Evolutionary conservation across 2,113 vertebrate species (phyloP).

Genomic region (Micronycteris hirsuta): DNA sequence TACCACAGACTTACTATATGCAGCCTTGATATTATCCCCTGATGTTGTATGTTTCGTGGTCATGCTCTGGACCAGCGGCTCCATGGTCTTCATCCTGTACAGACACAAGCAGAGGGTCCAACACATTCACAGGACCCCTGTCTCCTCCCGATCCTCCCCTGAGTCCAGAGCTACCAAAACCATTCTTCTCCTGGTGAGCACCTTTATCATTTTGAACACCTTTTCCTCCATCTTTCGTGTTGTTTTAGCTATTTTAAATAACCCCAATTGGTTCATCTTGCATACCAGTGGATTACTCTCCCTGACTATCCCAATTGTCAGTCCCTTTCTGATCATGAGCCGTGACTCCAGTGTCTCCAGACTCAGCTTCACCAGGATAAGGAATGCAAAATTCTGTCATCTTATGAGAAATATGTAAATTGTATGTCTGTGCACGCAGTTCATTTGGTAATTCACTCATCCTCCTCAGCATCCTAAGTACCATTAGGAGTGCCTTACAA

Average conservation of each 20-base stretch:
- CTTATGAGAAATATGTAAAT: background rate
- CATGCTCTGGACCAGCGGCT: too few species aligned
- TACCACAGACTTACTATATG: too few species aligned
- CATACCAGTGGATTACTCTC: background rate
- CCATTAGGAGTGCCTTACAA: background rate
- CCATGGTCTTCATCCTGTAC: too few species aligned
- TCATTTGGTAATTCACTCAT: background rate
- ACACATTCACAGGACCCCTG: rapidly evolving
- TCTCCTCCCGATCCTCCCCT: background rate
- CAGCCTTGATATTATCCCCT: too few species aligned
- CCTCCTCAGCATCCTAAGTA: background rate
- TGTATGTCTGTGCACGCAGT: too few species aligned
- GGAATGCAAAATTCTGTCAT: too few species aligned
- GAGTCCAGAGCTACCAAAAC: background rate
- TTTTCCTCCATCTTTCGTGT: background rate
- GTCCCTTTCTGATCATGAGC: background rate
- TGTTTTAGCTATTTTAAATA: background rate
- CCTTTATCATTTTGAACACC: too few species aligned
- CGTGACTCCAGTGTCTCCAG: background rate
- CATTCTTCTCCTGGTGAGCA: background rate
- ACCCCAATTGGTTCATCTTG: background rate
- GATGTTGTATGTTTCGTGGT: too few species aligned
- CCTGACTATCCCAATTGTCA: background rate
- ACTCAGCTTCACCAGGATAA: background rate
- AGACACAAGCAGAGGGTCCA: background rate